Evolutionary conservation across 2,113 vertebrate species (phyloP).

Genomic region (Willisornis vidua): DNA sequence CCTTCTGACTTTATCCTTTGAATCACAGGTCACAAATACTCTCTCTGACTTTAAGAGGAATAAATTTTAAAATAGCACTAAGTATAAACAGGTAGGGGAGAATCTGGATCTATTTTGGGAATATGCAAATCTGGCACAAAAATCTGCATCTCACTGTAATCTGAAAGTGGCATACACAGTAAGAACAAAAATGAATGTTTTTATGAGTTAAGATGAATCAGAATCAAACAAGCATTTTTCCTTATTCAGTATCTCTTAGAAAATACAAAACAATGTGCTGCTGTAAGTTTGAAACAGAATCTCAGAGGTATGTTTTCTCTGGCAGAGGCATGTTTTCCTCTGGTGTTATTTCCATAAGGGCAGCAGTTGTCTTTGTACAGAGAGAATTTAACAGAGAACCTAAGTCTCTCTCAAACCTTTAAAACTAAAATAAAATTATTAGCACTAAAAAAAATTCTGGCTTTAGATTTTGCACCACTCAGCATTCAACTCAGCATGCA

Average conservation of each 20-base stretch:
- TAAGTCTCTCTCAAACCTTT: background rate
- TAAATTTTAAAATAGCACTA: background rate
- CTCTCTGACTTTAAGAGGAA: background rate
- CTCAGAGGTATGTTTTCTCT: background rate
- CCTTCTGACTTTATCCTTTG: background rate
- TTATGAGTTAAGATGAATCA: background rate
- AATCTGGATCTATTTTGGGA: background rate
- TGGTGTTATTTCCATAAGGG: background rate
- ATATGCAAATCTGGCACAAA: background rate
- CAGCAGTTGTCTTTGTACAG: background rate
- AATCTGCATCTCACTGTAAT: background rate
- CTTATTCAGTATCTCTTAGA: background rate
- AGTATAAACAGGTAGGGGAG: background rate
- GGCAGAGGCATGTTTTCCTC: background rate
- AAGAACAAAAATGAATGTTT: background rate
- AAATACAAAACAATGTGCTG: background rate
- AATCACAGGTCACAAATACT: background rate
- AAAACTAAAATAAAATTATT: background rate
- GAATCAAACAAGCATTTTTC: slow-evolving; percentile 4
- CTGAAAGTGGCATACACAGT: background rate
- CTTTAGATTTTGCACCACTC: background rate
- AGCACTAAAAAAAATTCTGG: background rate
- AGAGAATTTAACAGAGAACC: background rate
- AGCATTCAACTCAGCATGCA: background rate
- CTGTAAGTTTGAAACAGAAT: background rate